A percentile compares a stretch with the other conserved stretches of the same genome.
phyloP scores from a whole-genome alignment of 1,140 invertebrate genomes.

The Listronotus oregonensis region DNA sequence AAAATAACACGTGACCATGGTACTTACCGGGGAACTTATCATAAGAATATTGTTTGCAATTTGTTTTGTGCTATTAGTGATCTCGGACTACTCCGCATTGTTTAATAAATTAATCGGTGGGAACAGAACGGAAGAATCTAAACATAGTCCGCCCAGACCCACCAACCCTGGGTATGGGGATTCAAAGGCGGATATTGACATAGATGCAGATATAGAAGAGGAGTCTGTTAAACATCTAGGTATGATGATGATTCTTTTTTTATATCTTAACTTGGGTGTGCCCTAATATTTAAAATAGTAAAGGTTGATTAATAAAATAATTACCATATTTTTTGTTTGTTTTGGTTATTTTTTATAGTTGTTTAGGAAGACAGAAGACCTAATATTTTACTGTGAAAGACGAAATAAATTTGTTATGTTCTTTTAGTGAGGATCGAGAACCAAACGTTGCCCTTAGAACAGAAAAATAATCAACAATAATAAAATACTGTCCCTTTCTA shows the following conservation, averaged over 20 bases:
- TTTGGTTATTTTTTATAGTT: no score
- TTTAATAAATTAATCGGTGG: slow-evolving; percentile 51
- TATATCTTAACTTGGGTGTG: no score
- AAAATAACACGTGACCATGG: slow-evolving; percentile 41
- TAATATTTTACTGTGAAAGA: no score
- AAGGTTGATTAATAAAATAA: no score
- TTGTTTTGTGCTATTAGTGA: slow-evolving; percentile 49
- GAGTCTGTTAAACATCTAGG: slow-evolving; percentile 51
- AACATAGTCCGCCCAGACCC: slow-evolving; percentile 43
- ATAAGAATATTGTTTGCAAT: slow-evolving; percentile 49
- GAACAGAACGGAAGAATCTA: slow-evolving; percentile 38
- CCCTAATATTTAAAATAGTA: no score
- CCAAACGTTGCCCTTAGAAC: no score
- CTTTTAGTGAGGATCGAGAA: no score
- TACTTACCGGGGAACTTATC: slow-evolving; percentile 48
- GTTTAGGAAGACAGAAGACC: no score
- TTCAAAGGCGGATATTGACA: slow-evolving; percentile 52
- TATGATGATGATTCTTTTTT: slow-evolving; percentile 20
- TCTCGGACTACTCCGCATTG: slow-evolving; percentile 51
- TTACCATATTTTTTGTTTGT: no score
- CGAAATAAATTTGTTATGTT: no score
- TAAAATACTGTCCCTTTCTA: no score
- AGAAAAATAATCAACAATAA: no score
- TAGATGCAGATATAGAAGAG: slow-evolving; percentile 56
- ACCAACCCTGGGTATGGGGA: slow-evolving; percentile 55